Evolutionary conservation across 2,888 invertebrate genomes (phyloP), one percentile per base, ranked within the genome.

Genomic region (Zygothrica quintamaculata): DNA sequence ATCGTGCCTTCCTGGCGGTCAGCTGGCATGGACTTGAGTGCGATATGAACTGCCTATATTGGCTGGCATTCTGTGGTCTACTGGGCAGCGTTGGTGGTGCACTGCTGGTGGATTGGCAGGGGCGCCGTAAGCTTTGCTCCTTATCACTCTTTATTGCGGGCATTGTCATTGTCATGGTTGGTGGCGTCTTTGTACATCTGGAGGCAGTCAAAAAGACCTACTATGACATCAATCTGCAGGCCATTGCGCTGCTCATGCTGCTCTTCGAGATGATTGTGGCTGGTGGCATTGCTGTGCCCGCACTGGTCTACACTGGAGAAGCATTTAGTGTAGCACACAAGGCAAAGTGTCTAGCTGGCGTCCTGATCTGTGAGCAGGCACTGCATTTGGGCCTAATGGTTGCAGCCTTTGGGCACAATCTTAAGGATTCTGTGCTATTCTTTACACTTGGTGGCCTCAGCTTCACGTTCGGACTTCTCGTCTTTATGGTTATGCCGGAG

Each of bases 401-500:
- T 0, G 57, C 86, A 13, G 72, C 87, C 5, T 84, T 81, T 11
- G 68, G 77, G 11, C 65, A 76, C 25, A 72, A 51, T 18, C 44
- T 88, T 1, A 70, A 56, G 33, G 77, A 71, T 22, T 76, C 88
- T 0, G 46, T 65, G 1, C 85, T 90, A 52, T 89, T 89, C 55
- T 88, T 90, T 16, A 71, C 59, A 15, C 70, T 90, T 11, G 90
- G 89, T 0, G 55, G 68, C 0, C 26, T 90, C 1, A 86, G 88
- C 31, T 79, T 87, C 11, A 52, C 67, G 13, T 69, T 88, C 25
- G 89, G 87, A 0, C 29, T 89, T 18, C 50, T 85, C 22, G 84
- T 87, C 4, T 82, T 87, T n/a, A 79, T 88, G 64, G 61, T 78
- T 7, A 74, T 90, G 78, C 89, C 89, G 0, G 90, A 90, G 60